Evolutionary conservation across 2,888 invertebrate genomes (phyloP), one percentile per base, ranked within the genome.

Genomic region (Drosophila affinis): DNA sequence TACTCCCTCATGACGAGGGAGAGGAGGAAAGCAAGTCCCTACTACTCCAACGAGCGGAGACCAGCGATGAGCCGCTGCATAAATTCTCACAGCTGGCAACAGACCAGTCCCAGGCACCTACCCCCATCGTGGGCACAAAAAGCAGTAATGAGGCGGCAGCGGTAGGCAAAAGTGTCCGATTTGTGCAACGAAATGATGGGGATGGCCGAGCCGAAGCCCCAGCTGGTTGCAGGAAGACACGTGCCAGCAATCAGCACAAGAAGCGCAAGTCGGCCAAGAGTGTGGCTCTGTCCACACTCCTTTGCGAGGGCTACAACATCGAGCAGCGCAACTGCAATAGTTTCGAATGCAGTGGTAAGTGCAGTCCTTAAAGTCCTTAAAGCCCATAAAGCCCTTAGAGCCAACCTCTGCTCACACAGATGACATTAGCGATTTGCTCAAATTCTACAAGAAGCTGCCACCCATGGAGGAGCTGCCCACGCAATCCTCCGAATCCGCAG

Each of bases 321-420:
- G 92, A 92, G 76, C 92, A 92, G 79, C 90, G 92, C 62, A 91
- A 92, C 80, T 92, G 92, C 88, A 92, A 92, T 78, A 90, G 89
- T 62, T 92, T 92, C 74, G 92, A 92, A 73, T 92, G 92, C 83
- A 90, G 81, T 73, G 92, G 92, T 92, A 77, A 84, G 90, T 70
- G 21, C 1, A 9, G 32, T 87, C 14, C 18, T 9, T n/a, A 45
- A n/a, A 5, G 1, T 9, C 6, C 12, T 9, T 21, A 53, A 32
- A 45, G 14, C 17, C 4, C 3, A 32, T 27, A 27, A 9, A 18
- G 29, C 9, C 29, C 12, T 14, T 9, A 14, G 2, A 21, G 10
- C 10, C 7, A 48, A 48, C 48, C 14, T 27, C 3, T 18, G n/a
- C 29, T 21, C 12, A 44, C 39, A 21, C 82, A 92, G 92, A 92